A percentile compares a stretch with the other conserved stretches of the same genome.
phyloP scores from a whole-genome alignment of 2,888 invertebrate species.

The Ichneumon xanthorius region DNA sequence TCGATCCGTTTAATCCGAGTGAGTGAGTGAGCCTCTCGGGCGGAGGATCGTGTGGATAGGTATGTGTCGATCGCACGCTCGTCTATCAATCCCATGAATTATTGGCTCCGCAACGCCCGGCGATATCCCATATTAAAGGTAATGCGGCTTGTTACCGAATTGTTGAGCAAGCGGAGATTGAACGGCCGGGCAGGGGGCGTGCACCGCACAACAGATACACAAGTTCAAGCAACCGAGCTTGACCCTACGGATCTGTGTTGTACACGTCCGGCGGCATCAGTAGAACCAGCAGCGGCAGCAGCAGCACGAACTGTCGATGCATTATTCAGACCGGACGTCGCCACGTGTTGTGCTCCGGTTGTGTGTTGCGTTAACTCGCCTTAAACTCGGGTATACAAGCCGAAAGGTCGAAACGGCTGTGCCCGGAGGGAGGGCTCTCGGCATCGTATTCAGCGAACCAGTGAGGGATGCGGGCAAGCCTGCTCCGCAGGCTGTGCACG shows the following conservation, averaged over 20 bases:
- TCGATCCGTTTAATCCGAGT: constrained; percentile 11
- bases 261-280: constrained; percentile 62
- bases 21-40: constrained; percentile 8
- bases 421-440: constrained; percentile 2
- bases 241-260: constrained; percentile 41
- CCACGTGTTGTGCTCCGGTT: constrained; percentile 73
- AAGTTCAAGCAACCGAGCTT: constrained; percentile 28
- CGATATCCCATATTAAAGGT: constrained; percentile 81
- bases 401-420: constrained; percentile 61
- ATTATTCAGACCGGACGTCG: constrained; percentile 83
- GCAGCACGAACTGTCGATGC: constrained; percentile 80
- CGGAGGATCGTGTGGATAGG: neutral
- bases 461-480: constrained; percentile 52
- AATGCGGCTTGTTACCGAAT: constrained; percentile 81
- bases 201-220: constrained; percentile 35
- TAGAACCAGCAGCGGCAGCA: constrained; percentile 71
- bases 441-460: constrained; percentile 54
- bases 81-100: constrained; percentile 77
- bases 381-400: constrained; percentile 77
- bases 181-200: constrained; percentile 64
- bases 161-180: constrained; percentile 81
- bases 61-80: constrained; percentile 42
- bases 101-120: constrained; percentile 74
- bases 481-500: constrained; percentile 25
- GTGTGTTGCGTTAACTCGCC: constrained; percentile 81